Percentiles rank a stretch among this genome's conserved stretches.
phyloP scores from a whole-genome alignment of 1,140 invertebrate genomes.

The Drosophila ohnishii region DNA sequence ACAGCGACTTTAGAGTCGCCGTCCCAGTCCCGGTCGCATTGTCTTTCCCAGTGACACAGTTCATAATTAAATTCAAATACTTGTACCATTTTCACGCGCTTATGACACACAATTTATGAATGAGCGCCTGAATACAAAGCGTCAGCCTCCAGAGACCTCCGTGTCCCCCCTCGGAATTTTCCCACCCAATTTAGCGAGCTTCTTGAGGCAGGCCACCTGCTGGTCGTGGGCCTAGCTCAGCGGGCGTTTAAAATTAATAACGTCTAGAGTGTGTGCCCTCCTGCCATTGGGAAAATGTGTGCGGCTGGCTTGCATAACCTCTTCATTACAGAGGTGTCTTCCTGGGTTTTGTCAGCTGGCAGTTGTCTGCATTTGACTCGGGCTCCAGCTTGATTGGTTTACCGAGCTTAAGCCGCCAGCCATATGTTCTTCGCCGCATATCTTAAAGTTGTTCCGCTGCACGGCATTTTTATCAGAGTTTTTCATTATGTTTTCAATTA shows the following conservation, averaged over 20 bases:
- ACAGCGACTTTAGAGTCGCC: constrained; percentile 60
- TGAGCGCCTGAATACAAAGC: constrained; percentile 61
- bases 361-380: constrained; percentile 16
- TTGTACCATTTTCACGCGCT: constrained; percentile 75
- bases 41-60: constrained; percentile 64
- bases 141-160: constrained; percentile 5
- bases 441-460: constrained; percentile 15
- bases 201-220: constrained; percentile 59
- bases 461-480: constrained; percentile 48
- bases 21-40: constrained; percentile 45
- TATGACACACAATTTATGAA: constrained; percentile 79
- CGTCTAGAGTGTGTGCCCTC: constrained; percentile 49
- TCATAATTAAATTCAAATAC: constrained; percentile 82
- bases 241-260: constrained; percentile 80
- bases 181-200: not conserved
- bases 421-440: constrained; percentile 5
- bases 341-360: constrained; percentile 16
- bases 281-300: constrained; percentile 40
- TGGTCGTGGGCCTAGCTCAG: constrained; percentile 58
- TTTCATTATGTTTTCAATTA: constrained; percentile 46
- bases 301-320: constrained; percentile 24
- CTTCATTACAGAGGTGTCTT: constrained; percentile 22
- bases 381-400: constrained; percentile 18
- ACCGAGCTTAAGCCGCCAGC: constrained; percentile 15
- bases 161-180: not conserved